Conservation (phyloP, 1,140 invertebrate genomes). For the Grapholita molesta region DNA sequence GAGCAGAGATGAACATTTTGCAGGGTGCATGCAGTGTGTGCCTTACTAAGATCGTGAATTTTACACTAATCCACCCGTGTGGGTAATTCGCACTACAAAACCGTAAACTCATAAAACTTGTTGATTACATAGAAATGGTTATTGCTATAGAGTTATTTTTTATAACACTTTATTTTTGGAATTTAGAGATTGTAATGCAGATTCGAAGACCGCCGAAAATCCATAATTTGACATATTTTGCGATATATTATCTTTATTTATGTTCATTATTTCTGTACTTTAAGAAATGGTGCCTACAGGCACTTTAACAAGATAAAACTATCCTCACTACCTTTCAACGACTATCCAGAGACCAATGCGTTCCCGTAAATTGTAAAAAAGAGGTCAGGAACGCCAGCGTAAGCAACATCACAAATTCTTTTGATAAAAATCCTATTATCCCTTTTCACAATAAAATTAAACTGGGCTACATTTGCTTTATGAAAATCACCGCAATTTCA, state of each 20-base stretch:
- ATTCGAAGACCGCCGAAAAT: too few species aligned
- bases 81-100: not conserved
- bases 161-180: too few species aligned
- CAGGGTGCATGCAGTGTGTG: constrained; percentile 20
- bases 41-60: not conserved
- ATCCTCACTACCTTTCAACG: not conserved
- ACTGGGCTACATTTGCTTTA: constrained; percentile 32
- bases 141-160: too few species aligned
- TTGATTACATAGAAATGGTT: too few species aligned
- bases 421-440: not conserved
- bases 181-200: too few species aligned
- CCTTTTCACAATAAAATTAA: not conserved
- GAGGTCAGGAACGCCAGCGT: not conserved
- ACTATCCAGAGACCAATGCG: not conserved
- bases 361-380: not conserved
- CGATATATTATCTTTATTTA: too few species aligned
- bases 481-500: constrained; percentile 30
- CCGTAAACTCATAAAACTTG: too few species aligned
- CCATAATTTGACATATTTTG: too few species aligned
- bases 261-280: not conserved
- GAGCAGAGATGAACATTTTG: constrained; percentile 46
- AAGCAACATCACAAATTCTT: not conserved
- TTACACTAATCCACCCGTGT: not conserved
- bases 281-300: not conserved
- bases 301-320: not conserved